Conservation (phyloP, 37 sponge, comb jelly and placozoan genomes). For the Diacarnus erythraeanus region DNA sequence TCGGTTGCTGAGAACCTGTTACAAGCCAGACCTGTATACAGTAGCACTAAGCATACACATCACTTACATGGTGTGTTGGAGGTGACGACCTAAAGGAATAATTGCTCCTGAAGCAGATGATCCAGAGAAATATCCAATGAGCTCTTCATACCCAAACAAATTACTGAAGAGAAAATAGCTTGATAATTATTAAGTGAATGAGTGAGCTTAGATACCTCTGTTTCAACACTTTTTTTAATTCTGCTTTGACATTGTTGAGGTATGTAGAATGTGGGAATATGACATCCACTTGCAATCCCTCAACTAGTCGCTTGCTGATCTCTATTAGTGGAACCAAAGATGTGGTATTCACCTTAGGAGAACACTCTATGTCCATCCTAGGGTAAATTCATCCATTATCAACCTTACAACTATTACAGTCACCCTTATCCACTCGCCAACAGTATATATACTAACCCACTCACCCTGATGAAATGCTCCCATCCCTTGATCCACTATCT, state of each 20-base stretch:
- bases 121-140: slow-evolving; percentile 5
- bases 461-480: not conserved
- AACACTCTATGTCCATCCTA: not conserved
- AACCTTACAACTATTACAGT: too few relatives aligned
- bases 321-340: slow-evolving; percentile 8
- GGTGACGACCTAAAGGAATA: not conserved
- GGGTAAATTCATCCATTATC: too few relatives aligned
- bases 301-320: slow-evolving; percentile 7
- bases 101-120: not conserved
- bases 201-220: slow-evolving; percentile 24
- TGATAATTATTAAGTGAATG: not conserved
- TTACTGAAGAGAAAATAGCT: slow-evolving; percentile 1
- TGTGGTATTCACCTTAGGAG: not conserved
- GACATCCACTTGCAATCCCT: slow-evolving; percentile 16
- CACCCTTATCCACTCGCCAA: not conserved
- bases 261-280: slow-evolving; percentile 22
- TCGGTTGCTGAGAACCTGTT: not conserved
- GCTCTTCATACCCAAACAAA: slow-evolving; percentile 9
- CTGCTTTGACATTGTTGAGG: slow-evolving; percentile 27
- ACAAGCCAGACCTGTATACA: too few relatives aligned
- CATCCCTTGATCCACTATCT: not conserved
- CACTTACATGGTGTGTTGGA: not conserved
- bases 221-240: slow-evolving; percentile 51
- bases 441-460: not conserved
- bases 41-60: too few relatives aligned